Evolutionary conservation across 2,888 invertebrate species (phyloP), one percentile per base, ranked within the genome.

Genomic region (Bhutanitis thaidina): DNA sequence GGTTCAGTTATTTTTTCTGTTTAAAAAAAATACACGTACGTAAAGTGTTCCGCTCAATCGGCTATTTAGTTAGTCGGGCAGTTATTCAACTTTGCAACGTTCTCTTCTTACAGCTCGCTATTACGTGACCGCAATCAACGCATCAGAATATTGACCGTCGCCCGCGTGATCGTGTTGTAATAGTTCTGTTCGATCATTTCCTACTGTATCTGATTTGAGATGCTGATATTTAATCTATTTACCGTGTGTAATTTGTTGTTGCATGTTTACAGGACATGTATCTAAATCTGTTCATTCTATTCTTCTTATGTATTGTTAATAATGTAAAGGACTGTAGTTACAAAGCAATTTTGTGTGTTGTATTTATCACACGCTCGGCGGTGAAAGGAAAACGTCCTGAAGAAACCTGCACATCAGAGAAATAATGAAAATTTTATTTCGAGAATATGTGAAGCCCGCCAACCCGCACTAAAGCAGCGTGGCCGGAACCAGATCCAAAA

Each of bases 1-100:
- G 13, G 51, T 30, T 41, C 20, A 12, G 29, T 41, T 46, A 36
- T 32, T 27, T 46, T 46, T 44, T 35, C 12, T 38, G 25, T 37
- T 32, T 12, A 10, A 34, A 51, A 51, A 51, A 50, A 54, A 53
- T 53, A 43, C 45, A 37, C 38, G 48, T 51, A 52, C 39, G 47
- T 48, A 49, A 46, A 46, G 13, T 34, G 56, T 57, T 55, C 43
- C 54, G 54, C 50, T 55, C 47, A 43, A 49, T 55, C 46, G 44
- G 49, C 49, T 43, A 51, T 54, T 47, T 40, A 36, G 37, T 52
- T 53, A 36, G 46, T 40, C 51, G 53, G 53, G 54, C 56, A 56
- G 49, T 65, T 61, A 57, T 41, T 47, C 30, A 40, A 48, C 34
- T 40, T 40, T 36, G 44, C 43, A 34, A 38, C 41, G 43, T 40